A percentile compares a stretch with the other conserved stretches of the same genome.
Conservation (phyloP, 2,113 vertebrate genomes). For the Catharus bicknelli region DNA sequence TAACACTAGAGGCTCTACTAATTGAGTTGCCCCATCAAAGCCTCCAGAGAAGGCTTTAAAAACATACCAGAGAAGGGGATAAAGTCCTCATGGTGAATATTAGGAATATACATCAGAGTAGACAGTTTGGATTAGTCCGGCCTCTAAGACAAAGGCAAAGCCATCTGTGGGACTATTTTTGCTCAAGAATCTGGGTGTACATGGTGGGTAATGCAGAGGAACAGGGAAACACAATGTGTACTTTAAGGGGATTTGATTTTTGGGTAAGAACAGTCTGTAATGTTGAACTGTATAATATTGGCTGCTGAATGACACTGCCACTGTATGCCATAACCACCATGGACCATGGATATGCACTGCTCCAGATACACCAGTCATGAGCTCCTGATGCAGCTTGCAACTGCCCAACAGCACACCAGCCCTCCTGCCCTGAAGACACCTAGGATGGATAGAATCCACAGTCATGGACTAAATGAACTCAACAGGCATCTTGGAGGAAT, state of each 20-base stretch:
- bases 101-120: neutral
- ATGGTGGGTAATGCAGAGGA: neutral
- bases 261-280: neutral
- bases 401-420: neutral
- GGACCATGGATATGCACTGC: neutral
- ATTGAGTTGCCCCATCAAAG: neutral
- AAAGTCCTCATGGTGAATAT: neutral
- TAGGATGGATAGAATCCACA: neutral
- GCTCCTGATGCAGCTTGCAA: neutral
- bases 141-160: neutral
- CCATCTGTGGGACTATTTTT: neutral
- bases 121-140: neutral
- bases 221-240: rapidly evolving
- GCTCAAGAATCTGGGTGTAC: neutral
- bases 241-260: neutral
- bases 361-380: neutral
- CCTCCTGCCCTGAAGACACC: neutral
- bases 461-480: neutral
- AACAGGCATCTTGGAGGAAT: neutral
- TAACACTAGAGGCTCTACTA: neutral
- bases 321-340: neutral
- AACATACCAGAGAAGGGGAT: neutral
- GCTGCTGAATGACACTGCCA: neutral
- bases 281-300: neutral
- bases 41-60: neutral